Evolutionary conservation across 2,113 vertebrate species (phyloP).

Genomic region (Hydropotes inermis): DNA sequence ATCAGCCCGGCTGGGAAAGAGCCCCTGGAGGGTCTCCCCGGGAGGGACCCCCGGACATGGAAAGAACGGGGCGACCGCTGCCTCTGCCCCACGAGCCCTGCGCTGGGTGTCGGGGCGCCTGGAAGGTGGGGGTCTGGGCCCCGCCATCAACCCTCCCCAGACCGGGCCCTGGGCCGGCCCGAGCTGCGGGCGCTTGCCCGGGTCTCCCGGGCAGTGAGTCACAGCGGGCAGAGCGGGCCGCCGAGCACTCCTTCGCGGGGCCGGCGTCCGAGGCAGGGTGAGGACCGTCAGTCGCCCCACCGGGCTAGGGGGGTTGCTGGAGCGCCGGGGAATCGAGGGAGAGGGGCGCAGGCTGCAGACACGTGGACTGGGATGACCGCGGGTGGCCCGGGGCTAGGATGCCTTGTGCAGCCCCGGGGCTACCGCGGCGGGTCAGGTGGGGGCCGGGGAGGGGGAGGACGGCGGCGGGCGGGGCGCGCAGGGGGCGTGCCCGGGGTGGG

Average conservation of each 20-base stretch:
- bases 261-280: background rate
- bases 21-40: background rate
- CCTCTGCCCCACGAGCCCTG: background rate
- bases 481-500: background rate
- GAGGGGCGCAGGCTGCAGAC: background rate
- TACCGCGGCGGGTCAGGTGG: accelerated
- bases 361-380: background rate
- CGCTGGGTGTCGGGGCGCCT: background rate
- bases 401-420: accelerated
- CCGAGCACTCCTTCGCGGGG: constrained; percentile 45
- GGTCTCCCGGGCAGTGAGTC: constrained; percentile 53
- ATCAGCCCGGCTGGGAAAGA: background rate
- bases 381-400: background rate
- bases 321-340: background rate
- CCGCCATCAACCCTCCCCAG: background rate
- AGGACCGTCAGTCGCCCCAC: background rate
- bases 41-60: background rate
- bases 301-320: background rate
- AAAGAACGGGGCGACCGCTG: background rate
- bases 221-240: constrained; percentile 21
- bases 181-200: background rate
- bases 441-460: background rate
- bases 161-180: background rate
- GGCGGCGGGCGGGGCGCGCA: background rate
- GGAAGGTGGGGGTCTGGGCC: background rate